Conservation (phyloP, 2,797 vertebrate species). For the Odontamblyopus rebecca region DNA sequence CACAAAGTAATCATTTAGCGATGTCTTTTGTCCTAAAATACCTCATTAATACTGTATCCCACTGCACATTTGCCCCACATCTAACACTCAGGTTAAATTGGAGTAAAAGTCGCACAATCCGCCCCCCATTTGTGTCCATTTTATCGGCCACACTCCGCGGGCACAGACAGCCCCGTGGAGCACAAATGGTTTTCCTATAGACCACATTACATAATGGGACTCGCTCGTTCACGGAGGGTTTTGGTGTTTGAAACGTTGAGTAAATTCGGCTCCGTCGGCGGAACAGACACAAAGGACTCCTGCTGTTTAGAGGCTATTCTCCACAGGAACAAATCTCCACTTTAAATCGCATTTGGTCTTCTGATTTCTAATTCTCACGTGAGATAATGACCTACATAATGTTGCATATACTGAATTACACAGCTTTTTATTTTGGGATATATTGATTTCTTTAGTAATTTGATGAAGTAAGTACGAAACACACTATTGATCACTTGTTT, state of each 20-base stretch:
- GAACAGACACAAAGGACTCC: constrained; percentile 2
- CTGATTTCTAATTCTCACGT: too few relatives aligned
- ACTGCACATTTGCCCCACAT: background rate
- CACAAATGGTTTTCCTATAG: background rate
- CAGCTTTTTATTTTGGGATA: background rate
- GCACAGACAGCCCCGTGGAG: background rate
- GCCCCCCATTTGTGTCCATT: background rate
- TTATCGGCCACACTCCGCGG: background rate
- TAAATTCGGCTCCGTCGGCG: background rate
- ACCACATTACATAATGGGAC: background rate
- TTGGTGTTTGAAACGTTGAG: background rate
- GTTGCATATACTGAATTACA: background rate
- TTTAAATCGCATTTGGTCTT: background rate
- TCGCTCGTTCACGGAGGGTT: background rate
- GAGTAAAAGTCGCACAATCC: background rate
- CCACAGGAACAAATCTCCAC: background rate
- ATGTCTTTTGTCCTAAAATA: too few relatives aligned
- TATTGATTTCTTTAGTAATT: background rate
- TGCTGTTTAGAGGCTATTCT: background rate
- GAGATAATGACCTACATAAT: background rate
- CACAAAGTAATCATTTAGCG: too few relatives aligned
- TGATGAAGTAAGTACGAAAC: too few relatives aligned
- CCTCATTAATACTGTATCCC: background rate
- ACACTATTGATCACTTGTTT: too few relatives aligned
- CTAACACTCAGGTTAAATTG: background rate